Conservation (phyloP, 2,888 invertebrate species). For the Mythimna pallens region DNA sequence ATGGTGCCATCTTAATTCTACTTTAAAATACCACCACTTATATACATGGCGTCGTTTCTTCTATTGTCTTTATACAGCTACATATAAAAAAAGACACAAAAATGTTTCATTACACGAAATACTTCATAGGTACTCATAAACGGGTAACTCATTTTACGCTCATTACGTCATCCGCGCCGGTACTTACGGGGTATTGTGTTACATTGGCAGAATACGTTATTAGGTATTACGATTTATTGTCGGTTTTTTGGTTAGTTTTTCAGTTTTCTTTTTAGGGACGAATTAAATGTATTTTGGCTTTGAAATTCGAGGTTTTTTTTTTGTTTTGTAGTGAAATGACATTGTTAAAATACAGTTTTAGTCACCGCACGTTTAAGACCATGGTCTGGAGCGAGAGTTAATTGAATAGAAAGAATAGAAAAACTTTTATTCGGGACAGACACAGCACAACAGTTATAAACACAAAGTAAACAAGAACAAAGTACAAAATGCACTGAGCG, state of each 20-base stretch:
- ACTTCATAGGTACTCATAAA: slow-evolving; percentile 57
- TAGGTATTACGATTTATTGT: slow-evolving; percentile 47
- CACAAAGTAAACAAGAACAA: no score
- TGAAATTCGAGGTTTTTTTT: no score
- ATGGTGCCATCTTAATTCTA: slow-evolving; percentile 49
- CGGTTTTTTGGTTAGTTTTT: slow-evolving; percentile 1
- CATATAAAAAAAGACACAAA: slow-evolving; percentile 60
- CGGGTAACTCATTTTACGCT: slow-evolving; percentile 63
- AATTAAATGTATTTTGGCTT: no score
- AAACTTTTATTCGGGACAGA: no score
- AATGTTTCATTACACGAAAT: slow-evolving; percentile 62
- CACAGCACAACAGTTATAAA: no score
- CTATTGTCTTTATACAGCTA: slow-evolving; percentile 62
- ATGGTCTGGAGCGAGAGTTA: no score
- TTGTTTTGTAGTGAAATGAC: no score
- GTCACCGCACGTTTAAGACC: no score
- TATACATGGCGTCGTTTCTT: slow-evolving; percentile 52
- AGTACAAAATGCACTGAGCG: no score
- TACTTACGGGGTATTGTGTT: slow-evolving; percentile 56
- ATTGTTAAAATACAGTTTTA: no score
- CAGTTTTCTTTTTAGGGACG: background rate
- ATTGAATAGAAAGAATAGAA: no score
- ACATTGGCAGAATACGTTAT: slow-evolving; percentile 63
- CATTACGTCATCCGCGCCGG: slow-evolving; percentile 55
- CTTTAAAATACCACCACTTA: slow-evolving; percentile 54